Evolutionary conservation across 2,797 vertebrate genomes (phyloP), one percentile per base, ranked within the genome.

Genomic region (Enteromius afrohamiltoni): DNA sequence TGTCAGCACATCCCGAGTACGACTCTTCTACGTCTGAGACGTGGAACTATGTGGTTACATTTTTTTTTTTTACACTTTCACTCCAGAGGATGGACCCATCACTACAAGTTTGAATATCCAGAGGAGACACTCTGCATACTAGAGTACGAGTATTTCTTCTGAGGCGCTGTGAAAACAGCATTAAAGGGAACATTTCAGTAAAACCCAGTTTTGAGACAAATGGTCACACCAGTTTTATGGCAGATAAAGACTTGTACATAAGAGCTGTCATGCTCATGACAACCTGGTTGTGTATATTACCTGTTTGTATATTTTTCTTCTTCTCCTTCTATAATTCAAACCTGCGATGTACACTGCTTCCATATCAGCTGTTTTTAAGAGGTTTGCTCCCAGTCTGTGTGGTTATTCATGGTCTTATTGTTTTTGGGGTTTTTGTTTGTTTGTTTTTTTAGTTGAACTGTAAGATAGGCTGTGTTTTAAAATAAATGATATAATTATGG

Each of bases 1-100:
- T 0, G 98, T 99, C 93, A 99, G 98, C 96, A 99, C 98, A 84
- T 99, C 98, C 89, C 96, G 94, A 92, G 98, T 99, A 93, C 97
- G 97, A 91, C 97, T 99, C 91, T 99, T 99, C 95, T 99, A 99
- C 87, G 94, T 99, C 93, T 99, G 96, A 99, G 77, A 73, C 29
- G 17, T 49, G 69, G 69, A 80, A 55, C 58, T 34, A 40, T 40
- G 37, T 40, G 37, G 45, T 67, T 45, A 31, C 6, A 42, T 21
- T 17, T 47, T 65, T 80, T 21, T 77, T 60, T 45, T 29, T 3
- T 71, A 58, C n/a, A 80, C 51, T 71, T 21, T 86, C 75, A 77
- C 81, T 83, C 64, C 42, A 55, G 79, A 87, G 71, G 84, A 87
- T 82, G 85, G 64, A 79, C 88, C 82, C 70, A 67, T 82, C 47